phyloP scores from a whole-genome alignment of 2,797 vertebrate genomes.

The Dromococcyx pavoninus region DNA sequence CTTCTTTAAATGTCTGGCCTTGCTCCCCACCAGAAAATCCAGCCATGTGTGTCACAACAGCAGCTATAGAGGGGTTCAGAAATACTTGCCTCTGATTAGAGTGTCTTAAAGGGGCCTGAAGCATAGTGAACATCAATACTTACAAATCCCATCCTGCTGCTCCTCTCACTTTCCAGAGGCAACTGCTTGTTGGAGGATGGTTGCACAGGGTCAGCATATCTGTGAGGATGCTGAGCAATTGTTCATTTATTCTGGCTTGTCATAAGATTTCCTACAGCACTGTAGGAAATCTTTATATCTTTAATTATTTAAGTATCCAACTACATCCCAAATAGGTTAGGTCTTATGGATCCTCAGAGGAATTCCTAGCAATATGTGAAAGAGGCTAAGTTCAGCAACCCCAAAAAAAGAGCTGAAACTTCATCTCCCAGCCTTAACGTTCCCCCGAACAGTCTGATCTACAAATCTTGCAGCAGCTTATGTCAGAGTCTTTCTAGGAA shows the following conservation, averaged over 20 bases:
- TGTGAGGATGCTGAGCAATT: background rate
- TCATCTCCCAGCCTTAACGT: background rate
- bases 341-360: background rate
- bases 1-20: background rate
- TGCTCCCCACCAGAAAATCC: background rate
- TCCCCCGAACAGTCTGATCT: background rate
- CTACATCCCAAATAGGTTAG: background rate
- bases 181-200: background rate
- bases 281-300: background rate
- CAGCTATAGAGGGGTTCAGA: background rate
- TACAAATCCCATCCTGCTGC: background rate
- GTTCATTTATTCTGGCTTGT: background rate
- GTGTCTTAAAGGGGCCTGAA: background rate
- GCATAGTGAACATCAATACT: background rate
- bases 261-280: background rate
- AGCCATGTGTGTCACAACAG: background rate
- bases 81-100: background rate
- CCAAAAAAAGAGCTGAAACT: background rate
- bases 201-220: background rate
- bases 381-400: background rate
- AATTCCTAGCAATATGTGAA: background rate
- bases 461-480: background rate
- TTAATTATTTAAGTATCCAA: background rate
- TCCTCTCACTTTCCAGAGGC: background rate
- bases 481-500: conserved; percentile 4